phyloP scores from a whole-genome alignment of 2,888 invertebrate genomes.

The Erebia palarica region DNA sequence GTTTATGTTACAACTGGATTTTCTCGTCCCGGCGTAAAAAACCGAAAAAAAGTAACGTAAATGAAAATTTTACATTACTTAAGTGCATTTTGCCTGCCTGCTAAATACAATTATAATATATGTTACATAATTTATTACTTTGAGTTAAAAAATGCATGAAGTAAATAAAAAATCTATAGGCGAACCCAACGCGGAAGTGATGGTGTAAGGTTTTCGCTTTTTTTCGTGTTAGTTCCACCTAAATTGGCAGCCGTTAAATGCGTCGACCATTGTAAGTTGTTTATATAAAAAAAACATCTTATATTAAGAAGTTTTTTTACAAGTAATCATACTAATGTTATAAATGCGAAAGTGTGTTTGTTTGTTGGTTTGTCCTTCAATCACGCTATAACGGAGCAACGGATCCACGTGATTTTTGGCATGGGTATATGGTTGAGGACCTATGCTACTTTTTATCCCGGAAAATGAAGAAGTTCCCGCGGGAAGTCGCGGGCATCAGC shows the following conservation, averaged over 20 bases:
- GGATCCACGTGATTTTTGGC: too few species aligned
- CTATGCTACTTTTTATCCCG: too few species aligned
- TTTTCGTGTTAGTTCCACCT: constrained; percentile 14
- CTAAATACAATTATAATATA: background rate
- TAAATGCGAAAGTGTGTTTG: too few species aligned
- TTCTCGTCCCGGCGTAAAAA: too few species aligned
- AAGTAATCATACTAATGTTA: too few species aligned
- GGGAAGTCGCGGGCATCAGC: too few species aligned
- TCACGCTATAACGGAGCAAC: too few species aligned
- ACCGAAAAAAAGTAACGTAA: too few species aligned
- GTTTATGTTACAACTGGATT: constrained; percentile 7
- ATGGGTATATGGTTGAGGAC: too few species aligned
- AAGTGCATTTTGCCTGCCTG: background rate
- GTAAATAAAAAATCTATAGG: background rate
- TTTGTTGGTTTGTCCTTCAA: too few species aligned
- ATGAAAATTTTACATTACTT: too few species aligned
- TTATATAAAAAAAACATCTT: background rate
- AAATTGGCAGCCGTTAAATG: constrained; percentile 16
- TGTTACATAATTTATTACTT: constrained; percentile 9
- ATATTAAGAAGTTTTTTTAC: background rate
- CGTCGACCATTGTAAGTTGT: constrained; percentile 12
- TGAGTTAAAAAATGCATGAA: constrained; percentile 6
- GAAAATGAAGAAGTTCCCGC: too few species aligned
- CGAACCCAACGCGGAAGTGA: constrained; percentile 14
- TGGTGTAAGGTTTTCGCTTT: constrained; percentile 17